Conservation (phyloP, 2,797 vertebrate species). For the Fratercula arctica region DNA sequence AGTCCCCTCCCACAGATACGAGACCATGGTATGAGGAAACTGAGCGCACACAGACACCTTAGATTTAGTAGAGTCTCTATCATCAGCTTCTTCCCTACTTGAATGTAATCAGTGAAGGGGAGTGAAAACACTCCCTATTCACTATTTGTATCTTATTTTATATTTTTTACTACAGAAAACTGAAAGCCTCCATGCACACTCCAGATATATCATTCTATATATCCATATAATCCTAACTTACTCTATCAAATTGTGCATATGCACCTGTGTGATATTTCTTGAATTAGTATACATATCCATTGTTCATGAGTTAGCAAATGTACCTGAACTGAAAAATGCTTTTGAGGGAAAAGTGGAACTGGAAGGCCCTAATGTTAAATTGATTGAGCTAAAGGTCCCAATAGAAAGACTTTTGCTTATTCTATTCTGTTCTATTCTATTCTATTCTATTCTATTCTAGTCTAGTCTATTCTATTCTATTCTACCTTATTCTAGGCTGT, state of each 20-base stretch:
- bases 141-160: background rate
- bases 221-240: background rate
- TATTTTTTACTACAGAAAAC: background rate
- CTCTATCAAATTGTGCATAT: background rate
- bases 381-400: background rate
- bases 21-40: background rate
- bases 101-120: background rate
- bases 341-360: background rate
- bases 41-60: fast-evolving
- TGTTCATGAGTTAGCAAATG: background rate
- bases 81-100: background rate
- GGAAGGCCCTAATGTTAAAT: background rate
- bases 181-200: background rate
- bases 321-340: background rate
- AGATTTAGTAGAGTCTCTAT: background rate
- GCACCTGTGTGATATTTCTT: background rate
- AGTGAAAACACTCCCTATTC: background rate
- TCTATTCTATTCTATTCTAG: background rate
- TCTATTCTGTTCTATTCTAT: background rate
- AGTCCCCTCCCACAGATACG: background rate
- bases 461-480: background rate
- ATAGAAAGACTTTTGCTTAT: background rate
- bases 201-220: no score
- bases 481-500: background rate
- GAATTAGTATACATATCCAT: background rate